Percentiles rank a stretch among this genome's conserved stretches.
phyloP scores from a whole-genome alignment of 1,140 invertebrate species.

The Bombus ignitus region DNA sequence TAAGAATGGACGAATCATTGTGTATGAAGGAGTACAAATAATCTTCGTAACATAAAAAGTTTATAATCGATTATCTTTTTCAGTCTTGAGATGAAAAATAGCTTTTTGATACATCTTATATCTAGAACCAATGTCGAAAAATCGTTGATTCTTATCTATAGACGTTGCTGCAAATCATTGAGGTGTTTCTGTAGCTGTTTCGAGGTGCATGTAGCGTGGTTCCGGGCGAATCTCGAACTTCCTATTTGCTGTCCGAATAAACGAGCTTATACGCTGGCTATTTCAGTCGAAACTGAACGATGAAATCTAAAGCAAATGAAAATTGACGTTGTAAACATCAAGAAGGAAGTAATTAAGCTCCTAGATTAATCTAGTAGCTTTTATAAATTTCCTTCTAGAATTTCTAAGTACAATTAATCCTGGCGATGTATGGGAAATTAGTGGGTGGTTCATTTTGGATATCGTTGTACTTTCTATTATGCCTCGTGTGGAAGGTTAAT shows the following conservation, averaged over 20 bases:
- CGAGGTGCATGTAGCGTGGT: conserved; percentile 44
- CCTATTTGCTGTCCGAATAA: conserved; percentile 25
- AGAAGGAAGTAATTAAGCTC: conserved; percentile 2
- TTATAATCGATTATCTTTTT: too few species aligned
- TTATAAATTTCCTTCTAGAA: not conserved
- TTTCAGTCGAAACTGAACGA: conserved; percentile 12
- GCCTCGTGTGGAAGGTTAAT: not conserved
- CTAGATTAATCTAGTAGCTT: not conserved
- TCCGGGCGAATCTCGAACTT: conserved; percentile 35
- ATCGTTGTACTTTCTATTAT: conserved; percentile 18
- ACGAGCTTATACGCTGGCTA: conserved; percentile 6
- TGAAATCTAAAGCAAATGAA: conserved; percentile 21
- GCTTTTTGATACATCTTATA: not conserved
- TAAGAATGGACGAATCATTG: too few species aligned
- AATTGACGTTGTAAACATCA: not conserved
- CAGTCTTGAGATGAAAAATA: not conserved
- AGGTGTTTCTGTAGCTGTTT: not conserved
- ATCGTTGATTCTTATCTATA: not conserved
- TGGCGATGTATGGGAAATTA: not conserved
- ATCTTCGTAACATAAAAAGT: too few species aligned
- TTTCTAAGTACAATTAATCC: not conserved
- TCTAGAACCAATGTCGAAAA: not conserved
- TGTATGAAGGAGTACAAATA: too few species aligned
- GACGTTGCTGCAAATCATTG: conserved; percentile 4
- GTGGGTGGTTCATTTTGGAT: not conserved